Conservation (phyloP, 2,113 vertebrate genomes). For the Barbus barbus region DNA sequence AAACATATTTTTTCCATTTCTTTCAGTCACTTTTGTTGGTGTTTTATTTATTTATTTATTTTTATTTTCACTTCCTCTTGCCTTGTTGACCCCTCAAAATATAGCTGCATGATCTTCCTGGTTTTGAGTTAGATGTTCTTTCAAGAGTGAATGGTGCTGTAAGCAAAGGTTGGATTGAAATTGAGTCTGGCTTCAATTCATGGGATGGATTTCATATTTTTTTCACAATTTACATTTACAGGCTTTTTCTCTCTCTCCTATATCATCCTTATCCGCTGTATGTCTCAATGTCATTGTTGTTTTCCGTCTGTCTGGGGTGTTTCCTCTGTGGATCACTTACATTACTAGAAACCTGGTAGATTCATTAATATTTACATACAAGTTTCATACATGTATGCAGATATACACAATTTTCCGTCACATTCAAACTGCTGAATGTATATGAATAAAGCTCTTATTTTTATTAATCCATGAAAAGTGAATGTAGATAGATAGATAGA, state of each 20-base stretch:
- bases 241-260: constrained; percentile 6
- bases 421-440: not conserved
- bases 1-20: not conserved
- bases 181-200: not conserved
- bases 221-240: constrained; percentile 30
- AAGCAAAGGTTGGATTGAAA: constrained; percentile 21
- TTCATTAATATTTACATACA: not conserved
- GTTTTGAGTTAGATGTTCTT: not conserved
- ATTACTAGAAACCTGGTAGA: constrained; percentile 20
- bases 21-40: not conserved
- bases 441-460: no score
- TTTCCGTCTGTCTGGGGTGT: constrained; percentile 27
- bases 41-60: not conserved
- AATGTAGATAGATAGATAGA: no score
- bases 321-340: constrained; percentile 23
- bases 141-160: not conserved
- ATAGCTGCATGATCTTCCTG: not conserved
- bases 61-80: not conserved
- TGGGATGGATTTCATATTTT: constrained; percentile 25
- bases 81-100: not conserved
- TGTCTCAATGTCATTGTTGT: constrained; percentile 22
- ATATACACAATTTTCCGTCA: not conserved
- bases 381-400: not conserved
- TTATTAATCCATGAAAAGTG: no score
- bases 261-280: constrained; percentile 25